Evolutionary conservation across 1,140 invertebrate genomes (phyloP), one percentile per base, ranked within the genome.

Genomic region (Brachionus angularis): DNA sequence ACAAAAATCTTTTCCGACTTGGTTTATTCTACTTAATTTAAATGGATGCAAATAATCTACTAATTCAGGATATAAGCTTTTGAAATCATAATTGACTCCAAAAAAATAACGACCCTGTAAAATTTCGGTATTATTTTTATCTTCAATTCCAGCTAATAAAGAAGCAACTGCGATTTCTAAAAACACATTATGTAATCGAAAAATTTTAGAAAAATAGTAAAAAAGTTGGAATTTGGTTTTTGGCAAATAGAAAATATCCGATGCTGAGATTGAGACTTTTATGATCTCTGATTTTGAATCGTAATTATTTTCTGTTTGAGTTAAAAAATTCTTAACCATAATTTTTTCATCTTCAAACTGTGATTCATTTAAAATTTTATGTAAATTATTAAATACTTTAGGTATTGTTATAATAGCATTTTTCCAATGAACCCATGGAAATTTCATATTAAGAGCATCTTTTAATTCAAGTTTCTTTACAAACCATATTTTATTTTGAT

Each of bases 1-100:
- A n/a, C n/a, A n/a, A n/a, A n/a, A n/a, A n/a, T n/a, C n/a, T n/a
- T n/a, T n/a, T n/a, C n/a, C n/a, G n/a, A n/a, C n/a, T 52, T 52
- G 23, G 12, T 52, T 12, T 27, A 52, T 12, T 27, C 31, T 52
- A n/a, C 49, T 52, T 5, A 52, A n/a, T 29, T 52, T 52, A 29
- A 52, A 52, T 5, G 49, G 49, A 52, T 52, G 49, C 8, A 52
- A 27, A 52, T 29, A 52, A 52, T 52, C n/a, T n/a, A n/a, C n/a
- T n/a, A 0, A 29, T 27, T 31, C 21, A 29, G 0, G 49, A 29
- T 29, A 29, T 29, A 10, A 52, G 14, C 7, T 27, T 3, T 5
- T 14, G 1, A 27, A 52, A 52, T 25, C 16, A n/a, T 27, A 52
- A 14, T 3, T 23, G 25, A 52, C 25, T 12, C 49, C 25, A 23